Evolutionary conservation across 2,113 vertebrate species (phyloP), one percentile per base, ranked within the genome.

Genomic region (Nothocercus nigrocapillus): DNA sequence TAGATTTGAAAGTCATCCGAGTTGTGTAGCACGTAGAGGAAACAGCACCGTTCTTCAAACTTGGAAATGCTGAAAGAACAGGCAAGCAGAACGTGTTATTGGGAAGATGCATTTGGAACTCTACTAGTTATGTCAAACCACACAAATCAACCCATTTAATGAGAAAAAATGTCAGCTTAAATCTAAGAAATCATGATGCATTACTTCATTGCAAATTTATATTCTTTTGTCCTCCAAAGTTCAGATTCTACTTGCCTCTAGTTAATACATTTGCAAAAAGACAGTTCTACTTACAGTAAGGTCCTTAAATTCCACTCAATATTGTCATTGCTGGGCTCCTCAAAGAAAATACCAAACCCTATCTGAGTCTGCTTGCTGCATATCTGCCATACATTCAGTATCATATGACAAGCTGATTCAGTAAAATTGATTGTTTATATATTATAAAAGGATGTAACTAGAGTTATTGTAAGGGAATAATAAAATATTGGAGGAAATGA

Each of bases 1-100:
- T 99, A 99, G 97, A 99, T 99, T 97, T 99, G 99, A 96, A 99
- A 99, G 96, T 99, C 99, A 61, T 99, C 99, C 0, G 99, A 98
- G 97, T 99, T 99, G 97, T 99, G 98, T 32, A 99, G 98, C 53
- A 99, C 99, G 3, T 99, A 99, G 4, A 99, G 98, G 95, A 99
- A 99, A 96, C 98, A 99, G 96, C 99, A 99, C 68, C 99, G 98
- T 95, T 99, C 99, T 90, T 99, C 99, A 96, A 99, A 99, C 97
- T 99, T 99, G 27, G 99, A 99, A 98, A 99, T 99, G 97, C 99
- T 99, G 97, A 45, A 98, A 97, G 34, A 97, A 94, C 30, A n/a
- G 78, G 17, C 96, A 85, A 94, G 63, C 28, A 36, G 51, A 94
- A 44, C 47, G 53, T 3, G 17, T 85, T 94, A 90, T 3, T 15